Base-by-base conservation (phyloP, 2,888 invertebrate species). In the Amblyjoppa proteus region DNA sequence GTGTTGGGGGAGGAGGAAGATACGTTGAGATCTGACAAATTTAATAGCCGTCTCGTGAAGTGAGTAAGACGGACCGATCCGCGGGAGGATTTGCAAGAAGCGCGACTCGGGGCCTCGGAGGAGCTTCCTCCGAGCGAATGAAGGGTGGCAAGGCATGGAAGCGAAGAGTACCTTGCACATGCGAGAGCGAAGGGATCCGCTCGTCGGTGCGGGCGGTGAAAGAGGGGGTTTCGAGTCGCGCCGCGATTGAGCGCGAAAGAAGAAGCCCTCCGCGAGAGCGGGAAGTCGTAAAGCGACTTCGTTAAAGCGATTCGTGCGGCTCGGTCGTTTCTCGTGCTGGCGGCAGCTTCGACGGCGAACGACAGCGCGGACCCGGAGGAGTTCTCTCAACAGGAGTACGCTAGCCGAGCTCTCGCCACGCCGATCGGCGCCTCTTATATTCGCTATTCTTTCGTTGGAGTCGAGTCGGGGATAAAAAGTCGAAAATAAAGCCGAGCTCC, bases 211-310 rank as follows among this genome's bases (percentile, higher is more conserved):
- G 31, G 4, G 16, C 2, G 58, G 64, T 28, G 53, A 31, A 1
- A 38, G n/a, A 28, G 34, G 68, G 58, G 78, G 31, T 51, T 34
- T 76, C 53, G 51, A 16, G 76, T 56, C 61, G 76, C 70, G 34
- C 25, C 64, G 71, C 71, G 77, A 77, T 66, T 71, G 70, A 82
- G 76, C 53, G 81, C 75, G 71, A 83, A 77, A 53, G 81, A 78
- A 71, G 61, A 68, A 86, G 81, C 75, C 82, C 83, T 68, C 70
- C 45, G 34, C 68, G 82, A 79, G 81, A 81, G 81, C 83, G 86
- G 79, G 71, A 86, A 86, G 86, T 86, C 86, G 84, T 84, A 87
- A 87, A 84, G 87, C 87, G 85, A 83, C 83, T 85, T 87, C 85
- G 85, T 87, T 85, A 83, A 85, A 87, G 69, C 83, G 79, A 85